Evolutionary conservation across 2,888 invertebrate genomes (phyloP).

Genomic region (Hesperia comma): DNA sequence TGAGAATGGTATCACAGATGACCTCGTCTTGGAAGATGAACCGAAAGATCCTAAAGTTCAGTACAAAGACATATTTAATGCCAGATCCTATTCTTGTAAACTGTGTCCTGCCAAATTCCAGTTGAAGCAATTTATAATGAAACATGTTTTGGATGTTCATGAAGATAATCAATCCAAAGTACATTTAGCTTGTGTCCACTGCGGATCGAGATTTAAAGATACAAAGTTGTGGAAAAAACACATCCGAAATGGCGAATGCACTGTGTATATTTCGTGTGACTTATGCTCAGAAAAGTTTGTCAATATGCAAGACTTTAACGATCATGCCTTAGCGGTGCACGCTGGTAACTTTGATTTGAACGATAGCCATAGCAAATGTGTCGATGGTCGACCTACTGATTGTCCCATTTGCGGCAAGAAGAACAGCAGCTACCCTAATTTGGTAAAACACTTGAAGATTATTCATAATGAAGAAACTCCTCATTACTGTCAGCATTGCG

Average conservation of each 20-base stretch:
- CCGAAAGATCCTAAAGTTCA: slow-evolving; percentile 70
- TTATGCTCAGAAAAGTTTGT: slow-evolving; percentile 75
- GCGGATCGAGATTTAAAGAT: slow-evolving; percentile 74
- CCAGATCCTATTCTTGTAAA: slow-evolving; percentile 79
- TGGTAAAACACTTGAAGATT: slow-evolving; percentile 83
- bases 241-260: slow-evolving; percentile 82
- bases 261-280: slow-evolving; percentile 83
- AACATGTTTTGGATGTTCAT: slow-evolving; percentile 77
- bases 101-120: slow-evolving; percentile 81
- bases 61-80: slow-evolving; percentile 80
- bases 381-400: slow-evolving; percentile 76
- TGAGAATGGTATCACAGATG: slow-evolving; percentile 78
- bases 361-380: slow-evolving; percentile 71
- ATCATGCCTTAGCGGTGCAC: slow-evolving; percentile 75
- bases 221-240: slow-evolving; percentile 76
- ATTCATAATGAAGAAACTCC: slow-evolving; percentile 77
- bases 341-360: slow-evolving; percentile 72
- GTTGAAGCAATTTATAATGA: slow-evolving; percentile 80
- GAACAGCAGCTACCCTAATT: slow-evolving; percentile 81
- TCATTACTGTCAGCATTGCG: slow-evolving; percentile 85
- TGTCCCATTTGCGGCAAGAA: slow-evolving; percentile 84
- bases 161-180: slow-evolving; percentile 77
- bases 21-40: slow-evolving; percentile 72
- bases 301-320: slow-evolving; percentile 77
- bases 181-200: slow-evolving; percentile 73